These are phyloP conservation scores for Protula sp. DNA, from an alignment of 2,888 invertebrate genomes.

Conservation along the genomic window DNA sequence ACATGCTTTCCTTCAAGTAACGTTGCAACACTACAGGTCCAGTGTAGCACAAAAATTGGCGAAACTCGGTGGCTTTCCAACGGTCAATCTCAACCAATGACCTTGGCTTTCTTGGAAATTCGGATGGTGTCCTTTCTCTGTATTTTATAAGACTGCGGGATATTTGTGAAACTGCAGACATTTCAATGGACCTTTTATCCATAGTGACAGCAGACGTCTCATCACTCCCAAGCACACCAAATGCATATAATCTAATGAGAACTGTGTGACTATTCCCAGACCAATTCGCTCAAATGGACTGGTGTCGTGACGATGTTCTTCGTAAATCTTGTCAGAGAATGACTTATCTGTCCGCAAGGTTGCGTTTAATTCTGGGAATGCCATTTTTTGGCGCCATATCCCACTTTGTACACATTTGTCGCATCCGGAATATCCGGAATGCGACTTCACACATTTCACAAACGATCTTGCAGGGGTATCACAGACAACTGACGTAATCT, in stretches of 20 bases:
- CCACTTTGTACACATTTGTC: constrained; percentile 17
- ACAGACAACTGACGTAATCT: too few relatives aligned
- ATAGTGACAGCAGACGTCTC: constrained; percentile 20
- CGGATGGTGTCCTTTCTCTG: too few relatives aligned
- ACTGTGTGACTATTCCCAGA: constrained; percentile 12
- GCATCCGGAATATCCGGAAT: constrained; percentile 25
- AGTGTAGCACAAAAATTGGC: too few relatives aligned
- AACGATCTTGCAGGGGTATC: constrained; percentile 27
- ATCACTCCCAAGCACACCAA: constrained; percentile 22
- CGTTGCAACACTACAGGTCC: too few relatives aligned
- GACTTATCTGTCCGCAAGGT: background rate
- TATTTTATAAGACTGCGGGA: too few relatives aligned
- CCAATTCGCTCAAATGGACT: constrained; percentile 7
- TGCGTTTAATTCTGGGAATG: constrained; percentile 1
- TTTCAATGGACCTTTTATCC: constrained; percentile 14
- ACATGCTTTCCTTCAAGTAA: too few relatives aligned
- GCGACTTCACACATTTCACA: constrained; percentile 19
- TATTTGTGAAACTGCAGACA: too few relatives aligned
- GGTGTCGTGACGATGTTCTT: background rate
- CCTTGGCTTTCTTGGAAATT: too few relatives aligned
- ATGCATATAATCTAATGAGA: constrained; percentile 28
- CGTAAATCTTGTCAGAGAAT: background rate
- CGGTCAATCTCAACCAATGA: too few relatives aligned
- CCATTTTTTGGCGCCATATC: constrained; percentile 4
- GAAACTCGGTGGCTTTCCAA: too few relatives aligned